These are phyloP conservation scores for Simalia tracyae DNA, from an alignment of 2,797 vertebrate species.

Conservation along the genomic window DNA sequence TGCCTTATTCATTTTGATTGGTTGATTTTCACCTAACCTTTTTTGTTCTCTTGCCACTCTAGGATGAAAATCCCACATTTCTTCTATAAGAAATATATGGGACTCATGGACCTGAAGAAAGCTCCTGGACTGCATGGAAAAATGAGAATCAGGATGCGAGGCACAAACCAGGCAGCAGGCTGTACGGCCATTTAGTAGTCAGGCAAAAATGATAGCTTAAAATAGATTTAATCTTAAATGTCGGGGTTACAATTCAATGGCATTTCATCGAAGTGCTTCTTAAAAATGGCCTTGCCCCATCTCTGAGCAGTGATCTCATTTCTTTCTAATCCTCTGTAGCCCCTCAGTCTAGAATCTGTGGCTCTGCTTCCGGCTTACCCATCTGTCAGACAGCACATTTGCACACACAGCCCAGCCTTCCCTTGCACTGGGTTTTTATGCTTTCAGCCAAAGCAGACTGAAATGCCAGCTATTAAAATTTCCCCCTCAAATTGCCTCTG, in stretches of 20 bases:
- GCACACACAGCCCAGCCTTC: background rate
- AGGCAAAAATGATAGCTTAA: background rate
- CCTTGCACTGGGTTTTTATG: background rate
- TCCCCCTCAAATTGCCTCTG: background rate
- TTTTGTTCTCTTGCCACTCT: background rate
- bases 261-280: constrained; percentile 28
- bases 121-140: background rate
- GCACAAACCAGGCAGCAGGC: background rate
- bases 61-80: background rate
- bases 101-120: too few relatives aligned
- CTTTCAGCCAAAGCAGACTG: constrained; percentile 20
- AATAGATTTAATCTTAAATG: background rate
- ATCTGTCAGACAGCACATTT: background rate
- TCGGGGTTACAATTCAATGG: background rate
- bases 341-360: constrained; percentile 37
- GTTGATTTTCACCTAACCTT: background rate
- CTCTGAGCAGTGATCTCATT: constrained; percentile 16
- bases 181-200: background rate
- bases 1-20: background rate
- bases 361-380: background rate
- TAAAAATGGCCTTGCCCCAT: background rate
- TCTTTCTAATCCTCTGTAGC: constrained; percentile 48
- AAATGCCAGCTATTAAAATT: constrained; percentile 26
- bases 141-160: background rate
- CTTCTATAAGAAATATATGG: background rate